These are phyloP conservation scores for Copidosoma floridanum DNA, from an alignment of 1,140 invertebrate genomes.

Conservation along the genomic window DNA sequence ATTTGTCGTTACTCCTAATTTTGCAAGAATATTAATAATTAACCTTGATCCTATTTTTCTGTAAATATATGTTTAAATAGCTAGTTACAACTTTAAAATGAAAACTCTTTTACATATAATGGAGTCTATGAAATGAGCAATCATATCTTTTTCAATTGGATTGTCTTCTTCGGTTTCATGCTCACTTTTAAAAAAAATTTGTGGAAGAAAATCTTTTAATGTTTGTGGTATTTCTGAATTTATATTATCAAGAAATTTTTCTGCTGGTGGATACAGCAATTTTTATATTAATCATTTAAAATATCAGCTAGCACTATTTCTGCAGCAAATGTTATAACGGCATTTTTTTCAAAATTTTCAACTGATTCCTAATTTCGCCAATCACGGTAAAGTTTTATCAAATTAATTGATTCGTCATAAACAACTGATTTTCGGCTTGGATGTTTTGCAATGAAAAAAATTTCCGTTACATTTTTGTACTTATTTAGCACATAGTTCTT, in stretches of 20 bases:
- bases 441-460: too few relatives aligned
- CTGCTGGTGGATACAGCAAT: slow-evolving; percentile 22
- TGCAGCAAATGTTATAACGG: not conserved
- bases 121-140: slow-evolving; percentile 45
- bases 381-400: too few relatives aligned
- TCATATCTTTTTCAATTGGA: slow-evolving; percentile 38
- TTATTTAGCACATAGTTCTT: too few relatives aligned
- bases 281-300: not conserved
- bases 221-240: slow-evolving; percentile 13
- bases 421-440: too few relatives aligned
- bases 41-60: slow-evolving; percentile 23
- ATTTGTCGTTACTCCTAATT: slow-evolving; percentile 21
- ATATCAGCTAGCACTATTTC: not conserved
- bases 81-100: slow-evolving; percentile 26
- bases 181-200: slow-evolving; percentile 22
- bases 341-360: too few relatives aligned
- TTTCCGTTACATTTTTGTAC: too few relatives aligned
- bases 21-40: slow-evolving; percentile 21
- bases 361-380: too few relatives aligned
- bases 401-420: too few relatives aligned
- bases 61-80: slow-evolving; percentile 16
- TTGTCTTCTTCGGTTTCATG: not conserved
- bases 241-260: slow-evolving; percentile 25
- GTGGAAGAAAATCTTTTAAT: slow-evolving; percentile 20
- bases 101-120: slow-evolving; percentile 44